Base-by-base conservation (phyloP, 2,888 invertebrate species). In the Patella depressa region DNA sequence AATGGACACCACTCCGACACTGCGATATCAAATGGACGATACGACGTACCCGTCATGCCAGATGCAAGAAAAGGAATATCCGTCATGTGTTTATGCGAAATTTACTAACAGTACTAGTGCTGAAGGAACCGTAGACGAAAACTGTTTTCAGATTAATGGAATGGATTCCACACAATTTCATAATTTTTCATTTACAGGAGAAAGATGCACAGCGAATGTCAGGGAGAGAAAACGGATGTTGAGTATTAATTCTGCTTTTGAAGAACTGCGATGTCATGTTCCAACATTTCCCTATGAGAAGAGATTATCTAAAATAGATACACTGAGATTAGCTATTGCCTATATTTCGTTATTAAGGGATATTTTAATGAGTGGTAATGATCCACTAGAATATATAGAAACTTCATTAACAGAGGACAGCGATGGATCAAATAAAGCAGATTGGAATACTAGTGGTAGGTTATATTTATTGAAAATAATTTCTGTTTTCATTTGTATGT, bases 201-300 rank as follows among this genome's bases (percentile, higher is more conserved):
- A 97, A 92, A 94, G 97, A 81, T 96, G 97, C 86, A 96, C 98
- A 3, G 91, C 98, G 79, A 98, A 98, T 93, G 96, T 98, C 84
- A 94, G 99, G 86, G 99, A 99, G 93, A 94, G 98, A 91, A 96
- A 98, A 93, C 95, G 98, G 91, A 98, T 99, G 98, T 96, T 98
- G 88, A 98, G 98, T 95, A 99, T 99, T 94, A 91, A 91, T 79
- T 85, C 89, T 93, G 98, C 98, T 92, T 98, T 98, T 94, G 98
- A 99, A 94, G 98, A 98, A 92, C 95, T 99, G 89, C 94, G 99
- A 77, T 96, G 96, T 86, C 98, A 98, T 93, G 98, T 99, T 87
- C 99, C 99, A 74, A 99, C 99, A 80, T 99, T 99, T 92, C 99
- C 99, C 0, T 99, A 98, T 92, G 99, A 99, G 93, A 99, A 99